Evolutionary conservation across 2,113 vertebrate genomes (phyloP), one percentile per base, ranked within the genome.

Genomic region (Calcarius ornatus): DNA sequence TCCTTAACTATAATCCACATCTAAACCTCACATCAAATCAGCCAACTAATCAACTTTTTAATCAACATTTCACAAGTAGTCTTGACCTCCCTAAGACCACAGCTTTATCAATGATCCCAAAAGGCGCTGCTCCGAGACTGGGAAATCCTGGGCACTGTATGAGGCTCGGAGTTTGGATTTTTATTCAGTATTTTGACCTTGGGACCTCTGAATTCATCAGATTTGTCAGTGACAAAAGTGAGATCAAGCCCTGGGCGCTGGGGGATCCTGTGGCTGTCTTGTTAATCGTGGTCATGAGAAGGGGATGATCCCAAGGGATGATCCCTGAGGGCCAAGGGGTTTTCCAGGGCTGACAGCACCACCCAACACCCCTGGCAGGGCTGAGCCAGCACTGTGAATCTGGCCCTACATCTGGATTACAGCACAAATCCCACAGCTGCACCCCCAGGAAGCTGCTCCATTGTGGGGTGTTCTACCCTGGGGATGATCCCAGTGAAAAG

Each of bases 131-230:
- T 75, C 56, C 0, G 10, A 73, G 81, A 15, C 16, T 70, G 69
- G 53, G 43, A 64, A 76, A 94, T 6, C 8, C 13, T 11, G n/a
- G 14, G 33, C 48, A 78, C 33, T 1, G 9, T 20, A 4, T 5
- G 23, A 56, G 38, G 77, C 28, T 45, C 40, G 28, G 9, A 33
- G 17, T 9, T 53, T 0, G 12, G 45, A 15, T 81, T 91, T 97
- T 96, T 95, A 64, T 90, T 96, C 88, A 80, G 64, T 57, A 28
- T 75, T 94, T 94, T 91, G 96, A 97, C 93, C 92, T 96, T 95
- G 90, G 92, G 92, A 89, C 57, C 77, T 86, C 53, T 77, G 61
- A 65, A 45, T 92, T 92, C 47, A 60, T 78, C 50, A 40, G 50
- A 45, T 24, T 42, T 85, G 69, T 86, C 88, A 47, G 50, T 78